These are phyloP conservation scores for Nothocercus nigrocapillus DNA, from an alignment of 2,113 vertebrate genomes.

Conservation along the genomic window DNA sequence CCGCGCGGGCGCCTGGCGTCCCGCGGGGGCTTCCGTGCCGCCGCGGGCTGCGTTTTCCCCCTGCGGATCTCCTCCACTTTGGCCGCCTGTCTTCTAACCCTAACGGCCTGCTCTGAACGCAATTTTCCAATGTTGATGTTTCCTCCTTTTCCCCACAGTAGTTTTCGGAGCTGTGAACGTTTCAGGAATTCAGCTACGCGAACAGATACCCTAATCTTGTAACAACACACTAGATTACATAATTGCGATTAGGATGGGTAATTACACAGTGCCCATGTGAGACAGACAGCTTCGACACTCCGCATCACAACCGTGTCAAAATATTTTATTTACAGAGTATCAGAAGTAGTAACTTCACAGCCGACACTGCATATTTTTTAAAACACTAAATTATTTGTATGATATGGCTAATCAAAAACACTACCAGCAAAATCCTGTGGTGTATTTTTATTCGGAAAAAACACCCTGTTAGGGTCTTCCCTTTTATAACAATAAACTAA, in stretches of 20 bases:
- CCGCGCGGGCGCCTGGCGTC: background rate
- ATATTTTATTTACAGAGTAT: conserved; percentile 67
- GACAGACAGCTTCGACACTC: conserved; percentile 44
- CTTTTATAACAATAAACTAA: background rate
- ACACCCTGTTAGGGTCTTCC: background rate
- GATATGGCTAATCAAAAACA: background rate
- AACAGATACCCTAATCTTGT: conserved; percentile 57
- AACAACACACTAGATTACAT: conserved; percentile 62
- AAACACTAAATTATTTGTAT: background rate
- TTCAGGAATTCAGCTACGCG: conserved; percentile 50
- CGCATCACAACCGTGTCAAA: conserved; percentile 47
- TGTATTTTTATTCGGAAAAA: background rate
- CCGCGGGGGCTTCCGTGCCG: fast-evolving
- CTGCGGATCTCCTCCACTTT: background rate
- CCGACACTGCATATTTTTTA: background rate
- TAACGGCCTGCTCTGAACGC: background rate
- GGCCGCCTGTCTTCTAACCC: background rate
- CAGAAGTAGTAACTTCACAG: conserved; percentile 28
- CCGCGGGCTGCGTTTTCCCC: fast-evolving
- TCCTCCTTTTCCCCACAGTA: conserved; percentile 6
- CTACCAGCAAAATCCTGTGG: conserved; percentile 8
- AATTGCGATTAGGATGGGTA: conserved; percentile 63
- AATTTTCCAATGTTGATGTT: background rate
- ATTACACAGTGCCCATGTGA: conserved; percentile 58
- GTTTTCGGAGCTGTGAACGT: conserved; percentile 10